A percentile compares a stretch with the other conserved stretches of the same genome.
Evolutionary conservation across 1,140 invertebrate species (phyloP).

Genomic region (Prorops nasuta): DNA sequence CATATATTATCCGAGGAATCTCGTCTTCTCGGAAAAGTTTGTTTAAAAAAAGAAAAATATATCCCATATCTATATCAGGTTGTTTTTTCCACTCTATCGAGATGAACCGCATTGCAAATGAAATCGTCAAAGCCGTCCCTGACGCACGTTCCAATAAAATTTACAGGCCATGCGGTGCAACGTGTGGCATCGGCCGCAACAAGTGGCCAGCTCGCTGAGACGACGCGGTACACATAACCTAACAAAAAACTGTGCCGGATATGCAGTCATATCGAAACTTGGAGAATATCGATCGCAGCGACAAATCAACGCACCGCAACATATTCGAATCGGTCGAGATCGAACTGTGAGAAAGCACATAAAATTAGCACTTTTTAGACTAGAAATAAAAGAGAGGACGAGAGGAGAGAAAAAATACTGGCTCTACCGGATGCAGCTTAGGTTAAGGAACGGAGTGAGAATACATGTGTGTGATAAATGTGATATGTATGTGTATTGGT

Average conservation of each 20-base stretch:
- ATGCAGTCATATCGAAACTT: conserved; percentile 3
- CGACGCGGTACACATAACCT: neutral
- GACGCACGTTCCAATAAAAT: too few species aligned
- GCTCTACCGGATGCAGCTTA: conserved; percentile 41
- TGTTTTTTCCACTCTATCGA: too few species aligned
- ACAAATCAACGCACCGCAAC: too few species aligned
- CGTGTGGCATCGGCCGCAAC: too few species aligned
- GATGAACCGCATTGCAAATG: too few species aligned
- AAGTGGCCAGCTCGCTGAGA: neutral
- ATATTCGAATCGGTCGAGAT: too few species aligned
- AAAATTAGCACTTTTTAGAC: conserved; percentile 14
- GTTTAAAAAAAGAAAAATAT: too few species aligned
- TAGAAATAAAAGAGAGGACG: conserved; percentile 32
- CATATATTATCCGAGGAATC: too few species aligned
- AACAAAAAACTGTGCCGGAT: conserved; percentile 2
- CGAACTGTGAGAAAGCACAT: neutral
- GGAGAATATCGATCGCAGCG: neutral
- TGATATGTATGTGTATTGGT: neutral
- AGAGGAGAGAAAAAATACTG: conserved; percentile 29
- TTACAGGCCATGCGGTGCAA: too few species aligned
- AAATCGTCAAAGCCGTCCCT: too few species aligned
- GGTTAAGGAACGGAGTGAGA: conserved; percentile 19
- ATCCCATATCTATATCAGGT: too few species aligned
- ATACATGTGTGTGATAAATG: conserved; percentile 2
- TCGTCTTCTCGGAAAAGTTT: too few species aligned